Base-by-base conservation (phyloP, 2,113 vertebrate species). In the Oncorhynchus keta region DNA sequence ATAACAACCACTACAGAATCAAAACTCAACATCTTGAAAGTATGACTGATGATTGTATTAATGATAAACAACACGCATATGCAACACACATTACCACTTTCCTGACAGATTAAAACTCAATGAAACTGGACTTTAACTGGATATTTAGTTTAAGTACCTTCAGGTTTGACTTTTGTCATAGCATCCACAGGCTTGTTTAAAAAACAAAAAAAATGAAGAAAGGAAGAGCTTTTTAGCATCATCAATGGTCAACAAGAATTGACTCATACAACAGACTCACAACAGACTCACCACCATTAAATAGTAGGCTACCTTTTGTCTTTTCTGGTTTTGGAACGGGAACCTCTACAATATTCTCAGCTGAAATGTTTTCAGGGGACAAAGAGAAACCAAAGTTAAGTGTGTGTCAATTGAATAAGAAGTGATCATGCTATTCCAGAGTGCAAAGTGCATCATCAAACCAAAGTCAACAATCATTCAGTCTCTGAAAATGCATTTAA, bases 301-400 rank as follows among this genome's bases (percentile, higher is more conserved):
- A 22, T 7, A 22, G 6, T 20, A 32, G 3, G 51, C 76, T 83
- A 88, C 81, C 86, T 84, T 75, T 28, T n/a, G 76, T 74, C 35
- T 59, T 74, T 75, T 86, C 49, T 11, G 77, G 28, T 3, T 81
- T 66, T 51, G 3, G 2, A 77, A 66, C 30, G 0, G 55, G 5
- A 14, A 65, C 55, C 5, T 71, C 67, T n/a, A 77, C 12, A 1
- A 16, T 78, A 74, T 79, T 32, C 3, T 76, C 78, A 22, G 69
- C 85, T 83, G 64, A 57, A 13, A 22, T 22, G 0, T 61, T 61
- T 61, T 51, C 14, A 51, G 49, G 3, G 14, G 14, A 61, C 51
- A 57, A 61, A 61, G 5, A 61, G 18, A 20, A 57, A 57, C 51
- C 4, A 61, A 61, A 8, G 59, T 61, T 61, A 22, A 22, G 8